Evolutionary conservation across 2,797 vertebrate genomes (phyloP).

Genomic region (Staurois parvus): DNA sequence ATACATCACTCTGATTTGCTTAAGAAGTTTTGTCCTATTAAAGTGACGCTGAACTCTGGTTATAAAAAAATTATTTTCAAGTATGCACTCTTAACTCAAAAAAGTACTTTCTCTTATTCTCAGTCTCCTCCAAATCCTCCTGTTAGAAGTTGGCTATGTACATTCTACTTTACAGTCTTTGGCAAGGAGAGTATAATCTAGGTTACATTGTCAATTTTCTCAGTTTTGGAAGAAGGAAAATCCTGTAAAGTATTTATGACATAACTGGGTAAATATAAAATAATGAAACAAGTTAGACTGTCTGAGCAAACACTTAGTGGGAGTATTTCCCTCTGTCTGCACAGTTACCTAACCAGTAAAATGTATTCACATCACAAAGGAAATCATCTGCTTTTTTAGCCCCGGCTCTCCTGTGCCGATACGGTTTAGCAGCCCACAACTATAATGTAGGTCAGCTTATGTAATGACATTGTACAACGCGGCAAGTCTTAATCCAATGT

Average conservation of each 20-base stretch:
- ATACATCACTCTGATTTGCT: no score
- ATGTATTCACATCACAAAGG: neutral
- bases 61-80: no score
- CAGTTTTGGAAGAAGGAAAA: neutral
- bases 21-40: no score
- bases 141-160: no score
- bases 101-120: no score
- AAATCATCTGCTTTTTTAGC: neutral
- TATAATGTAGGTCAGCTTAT: constrained; percentile 11
- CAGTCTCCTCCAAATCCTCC: no score
- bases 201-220: neutral
- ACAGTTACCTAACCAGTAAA: constrained; percentile 33
- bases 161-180: no score
- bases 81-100: no score
- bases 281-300: constrained; percentile 10
- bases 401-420: neutral
- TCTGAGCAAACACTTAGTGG: constrained; percentile 24
- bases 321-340: constrained; percentile 14
- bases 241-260: neutral
- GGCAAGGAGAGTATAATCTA: neutral
- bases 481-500: neutral
- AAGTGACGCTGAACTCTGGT: no score
- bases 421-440: neutral
- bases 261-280: neutral
- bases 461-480: neutral